Base-by-base conservation (phyloP, 2,888 invertebrate genomes). In the Malachius bipustulatus region DNA sequence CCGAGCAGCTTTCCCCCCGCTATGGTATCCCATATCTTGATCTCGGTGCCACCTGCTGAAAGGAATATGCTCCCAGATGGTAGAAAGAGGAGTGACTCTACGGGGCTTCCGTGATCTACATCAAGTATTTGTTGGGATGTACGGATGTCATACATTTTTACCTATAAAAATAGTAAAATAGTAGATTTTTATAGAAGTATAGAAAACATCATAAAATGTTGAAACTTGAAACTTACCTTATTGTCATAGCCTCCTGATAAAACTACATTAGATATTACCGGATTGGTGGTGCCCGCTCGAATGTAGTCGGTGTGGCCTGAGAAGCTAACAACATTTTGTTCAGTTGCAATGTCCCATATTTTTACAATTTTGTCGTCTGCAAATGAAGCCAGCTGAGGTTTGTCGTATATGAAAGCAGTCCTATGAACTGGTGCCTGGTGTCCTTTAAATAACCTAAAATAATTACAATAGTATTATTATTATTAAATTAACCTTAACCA, bases 11-110 rank as follows among this genome's bases (percentile, higher is more conserved):
- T 80, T 6, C 93, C 93, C 15, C 90, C 89, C 44, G 84, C 76
- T 33, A 91, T 71, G 3, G 82, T 76, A 60, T 97, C 96, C 94
- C 94, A 97, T 1, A 97, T 82, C 61, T 82, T 80, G 4, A 94
- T 78, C 58, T 84, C 82, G 19, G 82, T 87, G 1, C 89, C 90
- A 46, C 93, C 94, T 39, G 91, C 91, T 49, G 90, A 88, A 30
- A 93, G 67, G 54, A 96, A 82, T 50, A 96, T 72, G 27, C 89
- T 87, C 13, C 93, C 93, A 30, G 82, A 79, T 3, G 93, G 91
- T 49, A 91, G 66, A 59, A 88, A 88, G 2, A 94, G 59, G 32
- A 91, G 66, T 40, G 85, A 81, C 64, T 96, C 94, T 0, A 97
- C 82, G 0, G 93, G 90, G 47, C 80, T 75, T 4, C 83, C 90